Evolutionary conservation across 30 jellyfish, hydroid and myxozoan genomes (phyloP), one percentile per base, ranked within the genome.

Genomic region (Hydra vulgaris): DNA sequence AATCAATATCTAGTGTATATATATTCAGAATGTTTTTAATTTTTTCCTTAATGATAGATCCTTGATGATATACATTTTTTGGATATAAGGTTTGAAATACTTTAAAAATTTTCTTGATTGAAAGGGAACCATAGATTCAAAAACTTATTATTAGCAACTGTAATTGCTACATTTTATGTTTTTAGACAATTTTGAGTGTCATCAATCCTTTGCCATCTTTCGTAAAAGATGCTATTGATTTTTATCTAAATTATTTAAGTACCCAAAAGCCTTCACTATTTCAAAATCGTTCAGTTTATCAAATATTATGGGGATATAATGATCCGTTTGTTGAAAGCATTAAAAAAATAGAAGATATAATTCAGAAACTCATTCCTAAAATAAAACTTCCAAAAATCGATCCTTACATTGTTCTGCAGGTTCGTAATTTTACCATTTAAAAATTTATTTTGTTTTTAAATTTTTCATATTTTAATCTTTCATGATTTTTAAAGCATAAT

Each of bases 361-460:
- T 66, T 25, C 53, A 79, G 78, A 80, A 83, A n/a, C n/a, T n/a
- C n/a, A n/a, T n/a, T 27, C 81, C 55, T 25, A 85, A 40, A 77
- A 87, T 90, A 83, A 72, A 85, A 17, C 82, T 82, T 7, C 87
- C 95, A 21, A 69, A 72, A 18, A 61, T 92, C n/a, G 87, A 84
- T 76, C 88, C 98, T 17, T 85, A 70, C 27, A 53, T 94, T 26
- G 96, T 95, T 25, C 79, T 94, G 8, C 99, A 94, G 96, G 99
- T 94, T 7, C 20, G 21, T 56, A 15, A 15, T 15, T n/a, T n/a
- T n/a, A n/a, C n/a, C n/a, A n/a, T n/a, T 56, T 56, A n/a, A 56
- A n/a, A 56, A 56, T 17, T 56, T 17, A 15, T 56, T 56, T 56
- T n/a, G 27, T 68, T 68, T 3, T 16, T 68, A n/a, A 20, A 3